Evolutionary conservation across 1,140 invertebrate species (phyloP).

Genomic region (Neuroterus valhalla): DNA sequence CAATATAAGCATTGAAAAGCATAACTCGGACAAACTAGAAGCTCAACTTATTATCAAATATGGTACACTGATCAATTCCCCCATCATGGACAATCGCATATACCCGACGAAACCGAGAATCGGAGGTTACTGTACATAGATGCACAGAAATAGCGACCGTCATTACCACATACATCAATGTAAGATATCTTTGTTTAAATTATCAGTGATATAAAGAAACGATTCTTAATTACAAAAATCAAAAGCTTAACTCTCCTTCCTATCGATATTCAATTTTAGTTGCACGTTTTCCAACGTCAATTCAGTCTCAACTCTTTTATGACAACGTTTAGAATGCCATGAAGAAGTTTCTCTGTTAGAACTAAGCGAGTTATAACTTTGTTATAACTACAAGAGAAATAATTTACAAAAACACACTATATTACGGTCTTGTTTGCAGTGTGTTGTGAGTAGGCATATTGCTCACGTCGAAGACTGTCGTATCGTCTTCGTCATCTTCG

Average conservation of each 20-base stretch:
- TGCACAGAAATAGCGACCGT: too few relatives aligned
- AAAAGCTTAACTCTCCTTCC: too few relatives aligned
- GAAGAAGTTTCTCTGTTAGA: background rate
- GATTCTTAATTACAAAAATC: too few relatives aligned
- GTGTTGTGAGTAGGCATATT: conserved; percentile 44
- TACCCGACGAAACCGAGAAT: too few relatives aligned
- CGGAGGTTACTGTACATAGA: too few relatives aligned
- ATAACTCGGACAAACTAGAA: background rate
- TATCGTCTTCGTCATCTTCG: conserved; percentile 78
- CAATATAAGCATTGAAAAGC: background rate
- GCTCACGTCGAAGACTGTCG: conserved; percentile 75
- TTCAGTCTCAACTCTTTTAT: too few relatives aligned
- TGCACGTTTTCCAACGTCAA: too few relatives aligned
- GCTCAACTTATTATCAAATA: background rate
- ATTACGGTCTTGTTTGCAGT: background rate
- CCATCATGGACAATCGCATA: too few relatives aligned
- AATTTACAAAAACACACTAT: background rate
- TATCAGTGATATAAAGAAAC: too few relatives aligned
- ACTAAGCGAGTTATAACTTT: background rate
- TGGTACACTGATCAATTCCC: background rate
- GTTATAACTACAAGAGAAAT: background rate
- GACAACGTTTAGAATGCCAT: background rate
- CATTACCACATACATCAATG: too few relatives aligned
- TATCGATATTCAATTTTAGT: too few relatives aligned
- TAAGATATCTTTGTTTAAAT: too few relatives aligned